Evolutionary conservation across 2,113 vertebrate genomes (phyloP), one percentile per base, ranked within the genome.

Genomic region (Tenrec ecaudatus): DNA sequence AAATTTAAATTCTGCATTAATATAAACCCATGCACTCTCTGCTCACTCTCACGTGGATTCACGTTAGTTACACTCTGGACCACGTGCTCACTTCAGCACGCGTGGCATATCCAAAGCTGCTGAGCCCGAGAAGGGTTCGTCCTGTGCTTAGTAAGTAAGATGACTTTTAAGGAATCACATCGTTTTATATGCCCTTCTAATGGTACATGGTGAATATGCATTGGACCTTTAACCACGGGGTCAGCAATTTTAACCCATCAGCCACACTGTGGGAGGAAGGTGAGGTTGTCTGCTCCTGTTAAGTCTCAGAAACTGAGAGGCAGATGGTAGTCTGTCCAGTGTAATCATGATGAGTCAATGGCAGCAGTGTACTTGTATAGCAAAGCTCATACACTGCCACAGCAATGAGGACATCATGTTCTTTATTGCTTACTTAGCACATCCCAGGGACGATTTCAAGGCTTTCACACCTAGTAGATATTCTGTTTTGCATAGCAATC

Each of bases 91-190:
- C 8, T 84, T 85, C 68, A 62, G 31, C 71, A 8, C 2, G 29
- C 29, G 10, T 16, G 60, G 47, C 12, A 14, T 43, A 14, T 27
- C 3, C 68, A 87, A 69, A 92, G 22, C 27, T 23, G 16, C 83
- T 84, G 25, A 60, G 16, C 77, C 17, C 17, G 25, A 62, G 3
- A 15, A 2, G 82, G 16, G 9, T 77, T 84, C 27, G 83, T 91
- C 91, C 62, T 12, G n/a, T 2, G 3, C 10, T 87, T 16, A 75
- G 27, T 8, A 17, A 84, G 40, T 58, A 25, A 78, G 43, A 27
- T 40, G 22, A 66, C 64, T 86, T 75, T 36, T 29, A 95, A 90
- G 89, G 73, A 11, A 91, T 78, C 81, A 53, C 36, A 17, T 89
- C 86, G 71, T 89, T 89, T 92, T 84, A 57, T 93, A n/a, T 23